These are phyloP conservation scores for Scomber scombrus DNA, from an alignment of 2,113 vertebrate species.

Conservation along the genomic window DNA sequence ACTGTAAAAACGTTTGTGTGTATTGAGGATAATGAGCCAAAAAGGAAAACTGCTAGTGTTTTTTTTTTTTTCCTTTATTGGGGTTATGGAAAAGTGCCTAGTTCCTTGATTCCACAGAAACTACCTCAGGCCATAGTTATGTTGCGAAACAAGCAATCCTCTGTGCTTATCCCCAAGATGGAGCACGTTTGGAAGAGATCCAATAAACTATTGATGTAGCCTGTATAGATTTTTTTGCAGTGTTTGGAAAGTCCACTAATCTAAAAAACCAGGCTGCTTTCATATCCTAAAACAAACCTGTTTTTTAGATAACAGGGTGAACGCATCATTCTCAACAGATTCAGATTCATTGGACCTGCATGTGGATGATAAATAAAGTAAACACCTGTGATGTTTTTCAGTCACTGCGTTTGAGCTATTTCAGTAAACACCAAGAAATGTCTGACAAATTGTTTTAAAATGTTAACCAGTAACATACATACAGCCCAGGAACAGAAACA, in stretches of 20 bases:
- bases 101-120: slow-evolving; percentile 43
- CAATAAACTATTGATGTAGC: slow-evolving; percentile 42
- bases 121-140: slow-evolving; percentile 80
- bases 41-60: slow-evolving; percentile 47
- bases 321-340: slow-evolving; percentile 2
- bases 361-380: not conserved
- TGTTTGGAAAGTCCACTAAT: slow-evolving; percentile 57
- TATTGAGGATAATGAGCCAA: slow-evolving; percentile 1
- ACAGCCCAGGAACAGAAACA: not conserved
- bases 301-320: slow-evolving; percentile 23
- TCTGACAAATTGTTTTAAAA: not conserved
- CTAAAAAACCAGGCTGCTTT: slow-evolving; percentile 53
- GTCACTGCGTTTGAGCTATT: slow-evolving; percentile 1
- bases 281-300: slow-evolving; percentile 40
- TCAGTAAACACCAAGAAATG: not conserved
- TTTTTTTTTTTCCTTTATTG: slow-evolving; percentile 38
- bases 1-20: slow-evolving; percentile 8
- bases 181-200: slow-evolving; percentile 68
- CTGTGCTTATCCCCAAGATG: slow-evolving; percentile 60
- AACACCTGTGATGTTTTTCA: slow-evolving; percentile 7
- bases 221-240: slow-evolving; percentile 39
- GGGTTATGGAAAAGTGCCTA: slow-evolving; percentile 44
- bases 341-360: no score
- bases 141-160: slow-evolving; percentile 57
- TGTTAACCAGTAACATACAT: not conserved